Evolutionary conservation across 2,888 invertebrate genomes (phyloP), one percentile per base, ranked within the genome.

Genomic region (Apamea crenata): DNA sequence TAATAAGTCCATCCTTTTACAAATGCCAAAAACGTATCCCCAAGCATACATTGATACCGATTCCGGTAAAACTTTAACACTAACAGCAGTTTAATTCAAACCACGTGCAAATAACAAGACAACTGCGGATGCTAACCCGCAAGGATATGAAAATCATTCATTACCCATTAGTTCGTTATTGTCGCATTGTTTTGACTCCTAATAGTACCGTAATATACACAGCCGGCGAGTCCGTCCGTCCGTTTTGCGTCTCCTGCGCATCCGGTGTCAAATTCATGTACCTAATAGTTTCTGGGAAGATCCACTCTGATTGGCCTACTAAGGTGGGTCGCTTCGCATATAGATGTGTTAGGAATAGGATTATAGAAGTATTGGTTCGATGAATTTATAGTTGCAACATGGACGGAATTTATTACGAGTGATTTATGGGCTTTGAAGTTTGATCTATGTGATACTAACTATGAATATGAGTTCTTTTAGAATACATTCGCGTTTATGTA

Each of bases 191-290:
- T 93, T 92, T 90, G 87, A 89, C 88, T 89, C 88, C n/a, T 91
- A 90, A 90, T 89, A 86, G 89, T 90, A 83, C 83, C 84, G 80
- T 89, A 86, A 87, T 87, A 86, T 89, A 90, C 84, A 90, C 86
- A 87, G 82, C 81, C 84, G 82, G 89, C 88, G 75, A 83, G 90
- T 90, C 78, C 88, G 90, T 87, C 78, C 83, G 81, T 86, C 85
- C 85, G 85, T 53, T 76, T 10, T 61, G 67, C 83, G 93, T 93
- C 92, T 92, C 90, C 81, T 59, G 53, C 53, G 83, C 90, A 89
- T 95, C 95, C 94, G 94, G 95, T 95, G 94, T 94, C 94, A 83
- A 94, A 95, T 94, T 91, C 88, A 78, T 85, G 85, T 87, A n/a
- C n/a, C n/a, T n/a, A 90, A 93, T 94, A 90, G 91, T 86, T 95